Conservation (phyloP, 64 coral and sea anemone genomes). For the Montipora efflorescens region DNA sequence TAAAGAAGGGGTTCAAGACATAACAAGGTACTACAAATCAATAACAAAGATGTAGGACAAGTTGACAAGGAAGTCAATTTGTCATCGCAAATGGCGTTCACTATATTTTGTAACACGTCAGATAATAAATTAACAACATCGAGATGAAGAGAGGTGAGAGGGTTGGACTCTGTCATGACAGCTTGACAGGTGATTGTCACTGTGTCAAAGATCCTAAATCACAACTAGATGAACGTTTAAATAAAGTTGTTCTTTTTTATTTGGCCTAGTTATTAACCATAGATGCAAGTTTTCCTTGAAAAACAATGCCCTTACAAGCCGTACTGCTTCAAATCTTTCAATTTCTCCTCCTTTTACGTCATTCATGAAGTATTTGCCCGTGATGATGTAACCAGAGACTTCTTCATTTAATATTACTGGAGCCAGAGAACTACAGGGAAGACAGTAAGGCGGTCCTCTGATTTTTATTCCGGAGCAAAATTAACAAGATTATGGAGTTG, state of each 20-base stretch:
- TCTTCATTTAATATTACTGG: slow-evolving; percentile 54
- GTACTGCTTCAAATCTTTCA: not conserved
- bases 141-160: not conserved
- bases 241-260: not conserved
- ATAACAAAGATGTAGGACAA: not conserved
- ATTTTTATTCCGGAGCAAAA: not conserved
- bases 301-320: not conserved
- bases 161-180: slow-evolving; percentile 8
- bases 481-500: not conserved
- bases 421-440: not conserved
- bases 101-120: not conserved
- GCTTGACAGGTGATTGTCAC: slow-evolving; percentile 5
- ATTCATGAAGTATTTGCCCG: slow-evolving; percentile 22
- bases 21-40: not conserved
- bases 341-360: slow-evolving; percentile 12
- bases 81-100: not conserved
- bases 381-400: slow-evolving; percentile 55
- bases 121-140: slow-evolving; percentile 1
- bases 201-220: slow-evolving; percentile 24
- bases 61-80: not conserved
- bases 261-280: not conserved
- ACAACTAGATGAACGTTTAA: not conserved
- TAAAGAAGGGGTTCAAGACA: not conserved
- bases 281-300: not conserved
- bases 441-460: not conserved